These are phyloP conservation scores for Phoenicopterus ruber DNA, from an alignment of 2,113 vertebrate species.

Conservation along the genomic window DNA sequence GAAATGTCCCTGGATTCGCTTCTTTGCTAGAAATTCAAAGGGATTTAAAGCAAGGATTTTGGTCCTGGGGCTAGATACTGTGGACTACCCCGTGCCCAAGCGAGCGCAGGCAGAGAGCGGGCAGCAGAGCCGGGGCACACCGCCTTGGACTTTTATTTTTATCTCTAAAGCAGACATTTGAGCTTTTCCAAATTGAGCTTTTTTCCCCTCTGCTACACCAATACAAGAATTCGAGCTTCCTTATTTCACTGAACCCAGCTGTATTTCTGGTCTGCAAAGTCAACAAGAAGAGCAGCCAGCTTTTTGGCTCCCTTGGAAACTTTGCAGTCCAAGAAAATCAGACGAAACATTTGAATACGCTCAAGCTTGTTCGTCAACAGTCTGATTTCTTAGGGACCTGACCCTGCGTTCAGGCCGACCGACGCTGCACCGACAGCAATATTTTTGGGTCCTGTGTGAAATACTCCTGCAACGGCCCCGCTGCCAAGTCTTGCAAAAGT, in stretches of 20 bases:
- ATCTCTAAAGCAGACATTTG: neutral
- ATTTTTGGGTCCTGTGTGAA: conserved; percentile 67
- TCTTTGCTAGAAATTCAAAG: neutral
- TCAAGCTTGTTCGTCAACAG: conserved; percentile 43
- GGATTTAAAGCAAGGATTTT: neutral
- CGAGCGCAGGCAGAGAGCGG: neutral
- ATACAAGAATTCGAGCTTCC: neutral
- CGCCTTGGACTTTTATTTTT: neutral
- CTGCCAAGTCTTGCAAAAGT: conserved; percentile 62
- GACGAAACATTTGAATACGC: conserved; percentile 9
- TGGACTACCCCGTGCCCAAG: rapidly evolving
- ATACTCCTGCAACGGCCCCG: neutral
- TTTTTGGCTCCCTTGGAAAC: conserved; percentile 49
- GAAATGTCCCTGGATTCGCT: neutral
- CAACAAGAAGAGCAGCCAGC: conserved; percentile 32
- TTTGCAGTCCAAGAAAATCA: conserved; percentile 61
- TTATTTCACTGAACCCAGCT: neutral
- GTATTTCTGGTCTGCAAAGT: conserved; percentile 35
- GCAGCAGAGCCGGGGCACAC: neutral
- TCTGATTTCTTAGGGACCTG: conserved; percentile 54
- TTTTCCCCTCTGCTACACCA: neutral
- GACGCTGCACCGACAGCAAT: neutral
- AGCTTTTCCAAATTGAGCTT: neutral
- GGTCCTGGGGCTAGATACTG: neutral
- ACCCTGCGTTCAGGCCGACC: neutral